Base-by-base conservation (phyloP, 2,888 invertebrate species). In the Athalia cordata region DNA sequence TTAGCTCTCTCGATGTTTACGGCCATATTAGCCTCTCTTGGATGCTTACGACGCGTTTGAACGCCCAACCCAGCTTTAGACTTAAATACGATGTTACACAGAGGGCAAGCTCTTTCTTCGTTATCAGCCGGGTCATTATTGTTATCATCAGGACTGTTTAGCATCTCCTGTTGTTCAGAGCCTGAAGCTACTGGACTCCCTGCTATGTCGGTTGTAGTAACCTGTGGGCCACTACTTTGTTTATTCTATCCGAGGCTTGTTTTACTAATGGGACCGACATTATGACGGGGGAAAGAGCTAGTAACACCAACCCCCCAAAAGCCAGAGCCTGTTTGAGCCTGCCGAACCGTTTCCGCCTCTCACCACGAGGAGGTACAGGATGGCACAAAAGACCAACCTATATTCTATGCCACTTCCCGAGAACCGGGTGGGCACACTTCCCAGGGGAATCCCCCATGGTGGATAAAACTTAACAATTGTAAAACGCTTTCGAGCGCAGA, bases 401-500 rank as follows among this genome's bases (percentile, higher is more conserved):
- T 67, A 67, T 49, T 8, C 66, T 66, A 45, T 50, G 13, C 66
- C 66, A 9, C 65, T 65, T 47, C 47, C 65, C 43, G 43, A 7
- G 5, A 8, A n/a, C 43, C 49, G 45, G 49, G 13, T 49, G 66
- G 66, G 66, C 49, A 50, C 7, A 66, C 15, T 66, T 66, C 66
- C 66, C 15, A 50, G 66, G 49, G 50, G n/a, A 66, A 6, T 47
- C 49, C 5, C 50, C 66, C 66, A 49, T 66, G 15, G 66, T 66
- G 8, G 49, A 49, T 49, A 50, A 66, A 66, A 66, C 50, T 66
- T 66, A 66, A 66, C 66, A 66, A 5, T 2, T 1, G 66, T 66
- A 66, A 66, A 91, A 55, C 62, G 29, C 49, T 78, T 70, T 50
- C 64, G 55, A 45, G 52, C 57, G n/a, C 65, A 62, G 11, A 62